Conservation (phyloP, 2,888 invertebrate genomes). For the Lasioglossum malachurum region DNA sequence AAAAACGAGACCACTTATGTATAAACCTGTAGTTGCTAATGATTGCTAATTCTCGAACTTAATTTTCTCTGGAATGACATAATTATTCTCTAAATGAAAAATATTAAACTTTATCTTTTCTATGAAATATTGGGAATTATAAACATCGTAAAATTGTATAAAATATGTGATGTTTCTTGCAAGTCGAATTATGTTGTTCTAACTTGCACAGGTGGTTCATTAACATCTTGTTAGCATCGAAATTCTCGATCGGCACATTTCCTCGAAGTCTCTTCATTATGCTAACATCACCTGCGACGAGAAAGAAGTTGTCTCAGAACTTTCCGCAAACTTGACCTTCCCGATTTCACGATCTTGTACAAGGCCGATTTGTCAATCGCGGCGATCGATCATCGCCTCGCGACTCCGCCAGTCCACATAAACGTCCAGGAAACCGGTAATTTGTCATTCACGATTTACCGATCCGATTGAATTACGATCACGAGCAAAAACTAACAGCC, state of each 20-base stretch:
- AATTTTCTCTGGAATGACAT: too few relatives aligned
- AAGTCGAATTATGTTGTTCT: too few relatives aligned
- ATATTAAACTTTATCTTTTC: background rate
- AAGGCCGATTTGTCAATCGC: conserved; percentile 14
- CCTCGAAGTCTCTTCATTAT: background rate
- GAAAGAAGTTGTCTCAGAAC: conserved; percentile 2
- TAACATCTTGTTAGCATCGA: background rate
- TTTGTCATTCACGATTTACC: background rate
- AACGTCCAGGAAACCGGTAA: background rate
- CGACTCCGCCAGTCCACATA: background rate
- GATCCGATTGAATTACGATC: conserved; percentile 7
- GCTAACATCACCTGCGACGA: background rate
- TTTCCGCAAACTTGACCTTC: conserved; percentile 53
- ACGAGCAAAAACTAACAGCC: background rate
- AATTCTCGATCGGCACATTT: background rate
- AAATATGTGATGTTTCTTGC: background rate
- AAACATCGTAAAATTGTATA: background rate
- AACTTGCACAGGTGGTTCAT: background rate
- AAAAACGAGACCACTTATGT: too few relatives aligned
- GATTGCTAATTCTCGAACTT: too few relatives aligned
- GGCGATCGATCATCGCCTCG: background rate
- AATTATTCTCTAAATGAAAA: too few relatives aligned
- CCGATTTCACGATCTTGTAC: conserved; percentile 25
- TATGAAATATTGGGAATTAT: background rate
- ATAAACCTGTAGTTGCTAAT: too few relatives aligned